phyloP scores from a whole-genome alignment of 2,113 vertebrate species.

The Setophaga coronata region DNA sequence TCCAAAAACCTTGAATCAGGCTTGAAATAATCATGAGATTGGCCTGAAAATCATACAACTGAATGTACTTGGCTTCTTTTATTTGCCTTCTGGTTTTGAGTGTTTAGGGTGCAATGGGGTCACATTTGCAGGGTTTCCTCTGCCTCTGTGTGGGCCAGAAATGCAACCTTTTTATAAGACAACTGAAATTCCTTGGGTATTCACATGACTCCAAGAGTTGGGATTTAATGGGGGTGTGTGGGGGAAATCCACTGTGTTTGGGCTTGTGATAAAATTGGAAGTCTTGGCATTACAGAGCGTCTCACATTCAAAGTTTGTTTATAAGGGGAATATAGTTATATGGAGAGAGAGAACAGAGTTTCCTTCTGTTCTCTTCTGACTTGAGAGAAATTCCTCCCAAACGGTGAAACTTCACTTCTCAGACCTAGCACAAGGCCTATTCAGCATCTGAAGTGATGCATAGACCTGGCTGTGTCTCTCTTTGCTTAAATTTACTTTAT shows the following conservation, averaged over 20 bases:
- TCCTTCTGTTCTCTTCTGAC: conserved; percentile 39
- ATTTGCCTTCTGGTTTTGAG: conserved; percentile 64
- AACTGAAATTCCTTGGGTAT: conserved; percentile 46
- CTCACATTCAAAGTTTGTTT: conserved; percentile 63
- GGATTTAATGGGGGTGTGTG: neutral
- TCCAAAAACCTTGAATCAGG: conserved; percentile 61
- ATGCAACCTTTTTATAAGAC: conserved; percentile 40
- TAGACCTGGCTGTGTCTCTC: neutral
- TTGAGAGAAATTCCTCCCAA: conserved; percentile 35
- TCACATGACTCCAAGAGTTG: conserved; percentile 41
- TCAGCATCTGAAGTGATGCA: conserved; percentile 36
- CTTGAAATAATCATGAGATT: conserved; percentile 69
- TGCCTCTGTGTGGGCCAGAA: conserved; percentile 53
- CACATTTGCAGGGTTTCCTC: conserved; percentile 59
- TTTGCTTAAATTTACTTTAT: neutral
- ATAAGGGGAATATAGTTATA: conserved; percentile 23
- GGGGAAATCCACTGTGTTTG: conserved; percentile 13
- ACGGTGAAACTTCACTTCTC: neutral
- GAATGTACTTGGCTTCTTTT: conserved; percentile 60
- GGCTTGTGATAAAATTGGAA: conserved; percentile 51
- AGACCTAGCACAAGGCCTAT: conserved; percentile 33
- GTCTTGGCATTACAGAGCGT: conserved; percentile 24
- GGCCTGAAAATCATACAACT: conserved; percentile 54
- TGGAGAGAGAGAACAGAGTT: conserved; percentile 43
- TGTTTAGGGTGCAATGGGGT: conserved; percentile 55